Conservation (phyloP, 1,140 invertebrate genomes). For the Rhagoletis pomonella region DNA sequence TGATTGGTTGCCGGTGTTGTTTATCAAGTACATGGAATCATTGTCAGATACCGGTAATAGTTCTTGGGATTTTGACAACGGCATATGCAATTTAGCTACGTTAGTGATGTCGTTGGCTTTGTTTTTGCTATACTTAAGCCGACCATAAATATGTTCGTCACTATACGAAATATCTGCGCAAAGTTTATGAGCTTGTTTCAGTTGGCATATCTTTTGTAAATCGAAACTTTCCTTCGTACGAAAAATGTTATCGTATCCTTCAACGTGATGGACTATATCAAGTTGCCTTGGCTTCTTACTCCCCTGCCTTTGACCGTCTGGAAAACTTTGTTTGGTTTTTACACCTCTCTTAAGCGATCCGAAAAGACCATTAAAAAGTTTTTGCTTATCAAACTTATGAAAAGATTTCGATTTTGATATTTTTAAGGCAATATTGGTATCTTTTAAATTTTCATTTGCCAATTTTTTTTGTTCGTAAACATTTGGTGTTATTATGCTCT, state of each 20-base stretch:
- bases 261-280: slow-evolving; percentile 71
- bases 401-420: slow-evolving; percentile 63
- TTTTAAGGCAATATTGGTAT: slow-evolving; percentile 43
- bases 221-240: slow-evolving; percentile 70
- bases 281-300: slow-evolving; percentile 53
- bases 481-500: not conserved
- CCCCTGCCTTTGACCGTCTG: not conserved
- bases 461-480: not conserved
- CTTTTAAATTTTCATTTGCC: not conserved
- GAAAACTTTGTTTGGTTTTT: slow-evolving; percentile 54
- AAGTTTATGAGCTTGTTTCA: slow-evolving; percentile 63
- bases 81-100: not conserved
- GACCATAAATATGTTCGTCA: slow-evolving; percentile 71
- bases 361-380: slow-evolving; percentile 61
- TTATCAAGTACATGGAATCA: not conserved
- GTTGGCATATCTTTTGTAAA: slow-evolving; percentile 67
- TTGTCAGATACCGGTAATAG: not conserved
- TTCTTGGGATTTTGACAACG: not conserved
- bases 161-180: slow-evolving; percentile 60
- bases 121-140: slow-evolving; percentile 56
- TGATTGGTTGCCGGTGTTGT: not conserved
- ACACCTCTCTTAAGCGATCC: slow-evolving; percentile 67
- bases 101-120: not conserved
- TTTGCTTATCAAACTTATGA: slow-evolving; percentile 62
- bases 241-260: slow-evolving; percentile 64